These are phyloP conservation scores for Panulirus ornatus DNA, from an alignment of 1,140 invertebrate genomes.

Conservation along the genomic window DNA sequence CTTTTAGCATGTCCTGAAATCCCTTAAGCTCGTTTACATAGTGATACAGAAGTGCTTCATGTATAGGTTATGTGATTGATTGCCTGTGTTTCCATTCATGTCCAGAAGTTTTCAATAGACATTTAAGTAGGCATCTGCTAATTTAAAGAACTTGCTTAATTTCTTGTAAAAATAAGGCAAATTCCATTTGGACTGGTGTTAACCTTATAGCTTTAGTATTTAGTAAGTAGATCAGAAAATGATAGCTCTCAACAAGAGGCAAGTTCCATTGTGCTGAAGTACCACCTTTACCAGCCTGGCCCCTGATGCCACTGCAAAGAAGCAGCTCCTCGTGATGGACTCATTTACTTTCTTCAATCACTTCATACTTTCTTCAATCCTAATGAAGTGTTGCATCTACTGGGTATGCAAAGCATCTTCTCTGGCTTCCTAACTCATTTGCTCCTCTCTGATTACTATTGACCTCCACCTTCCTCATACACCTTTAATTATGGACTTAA, in stretches of 20 bases:
- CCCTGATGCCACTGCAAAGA: background rate
- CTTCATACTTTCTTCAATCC: no score
- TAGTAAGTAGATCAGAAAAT: background rate
- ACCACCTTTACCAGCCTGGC: background rate
- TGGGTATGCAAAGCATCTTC: background rate
- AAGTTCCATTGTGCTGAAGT: background rate
- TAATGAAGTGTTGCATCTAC: background rate
- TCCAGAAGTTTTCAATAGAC: no score
- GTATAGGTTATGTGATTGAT: conserved; percentile 22
- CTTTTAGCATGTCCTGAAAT: background rate
- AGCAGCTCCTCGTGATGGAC: background rate
- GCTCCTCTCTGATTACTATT: background rate
- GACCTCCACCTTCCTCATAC: background rate
- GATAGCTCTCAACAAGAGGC: background rate
- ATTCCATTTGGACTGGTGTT: background rate
- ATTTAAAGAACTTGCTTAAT: background rate
- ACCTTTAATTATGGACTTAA: background rate
- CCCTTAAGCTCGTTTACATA: conserved; percentile 14
- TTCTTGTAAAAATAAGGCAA: background rate
- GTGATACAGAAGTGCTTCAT: conserved; percentile 19
- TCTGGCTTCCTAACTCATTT: background rate
- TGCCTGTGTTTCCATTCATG: no score
- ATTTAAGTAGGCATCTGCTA: conserved; percentile 49
- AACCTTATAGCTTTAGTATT: background rate
- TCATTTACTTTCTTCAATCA: background rate